phyloP scores from a whole-genome alignment of 2,888 invertebrate species.

The Cheilosia vernalis region DNA sequence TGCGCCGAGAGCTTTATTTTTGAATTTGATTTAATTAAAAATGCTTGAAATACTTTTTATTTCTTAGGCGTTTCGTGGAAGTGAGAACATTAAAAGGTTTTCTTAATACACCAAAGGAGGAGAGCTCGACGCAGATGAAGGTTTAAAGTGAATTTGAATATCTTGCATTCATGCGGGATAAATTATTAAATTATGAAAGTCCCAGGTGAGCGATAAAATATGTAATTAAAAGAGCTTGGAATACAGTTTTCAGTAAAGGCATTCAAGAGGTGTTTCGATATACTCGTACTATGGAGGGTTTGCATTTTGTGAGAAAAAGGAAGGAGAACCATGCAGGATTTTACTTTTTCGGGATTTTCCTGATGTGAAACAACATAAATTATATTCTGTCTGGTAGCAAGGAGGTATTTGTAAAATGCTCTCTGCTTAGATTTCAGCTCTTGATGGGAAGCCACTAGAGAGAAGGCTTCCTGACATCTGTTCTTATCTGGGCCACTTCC shows the following conservation, averaged over 20 bases:
- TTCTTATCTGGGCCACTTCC: no score
- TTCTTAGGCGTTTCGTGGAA: neutral
- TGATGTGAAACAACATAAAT: no score
- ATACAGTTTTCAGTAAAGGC: neutral
- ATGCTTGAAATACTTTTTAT: constrained; percentile 66
- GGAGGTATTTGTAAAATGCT: no score
- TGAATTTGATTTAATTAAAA: constrained; percentile 71
- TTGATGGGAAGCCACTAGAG: no score
- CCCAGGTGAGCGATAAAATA: constrained; percentile 33
- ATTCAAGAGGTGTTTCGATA: neutral
- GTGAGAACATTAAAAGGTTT: constrained; percentile 38
- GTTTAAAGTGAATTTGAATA: constrained; percentile 57
- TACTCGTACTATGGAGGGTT: neutral
- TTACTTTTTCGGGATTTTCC: no score
- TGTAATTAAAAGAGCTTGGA: neutral
- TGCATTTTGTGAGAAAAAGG: no score
- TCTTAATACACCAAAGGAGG: neutral
- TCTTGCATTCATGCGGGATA: constrained; percentile 61
- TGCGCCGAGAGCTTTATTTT: constrained; percentile 30
- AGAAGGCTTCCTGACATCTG: no score
- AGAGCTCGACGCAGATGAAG: neutral
- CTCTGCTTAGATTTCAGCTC: no score
- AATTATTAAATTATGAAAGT: constrained; percentile 60
- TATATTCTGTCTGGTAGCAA: no score
- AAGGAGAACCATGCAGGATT: no score